Conservation (phyloP, 1,140 invertebrate species). For the Drosophila melanogaster region DNA sequence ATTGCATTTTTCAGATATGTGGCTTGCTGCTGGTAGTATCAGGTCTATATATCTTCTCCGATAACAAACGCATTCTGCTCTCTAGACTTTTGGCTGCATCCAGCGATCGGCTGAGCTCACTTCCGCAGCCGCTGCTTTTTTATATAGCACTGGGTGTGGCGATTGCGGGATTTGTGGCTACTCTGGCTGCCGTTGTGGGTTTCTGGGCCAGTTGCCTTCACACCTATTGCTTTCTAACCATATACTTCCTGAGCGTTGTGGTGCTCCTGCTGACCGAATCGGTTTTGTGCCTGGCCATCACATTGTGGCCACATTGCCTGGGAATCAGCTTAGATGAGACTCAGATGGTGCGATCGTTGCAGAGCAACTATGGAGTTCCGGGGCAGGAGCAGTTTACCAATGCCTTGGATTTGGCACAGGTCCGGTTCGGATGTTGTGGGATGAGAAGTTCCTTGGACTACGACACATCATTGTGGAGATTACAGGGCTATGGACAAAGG, state of each 20-base stretch:
- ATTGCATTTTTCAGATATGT: constrained; percentile 86
- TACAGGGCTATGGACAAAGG: constrained; percentile 89
- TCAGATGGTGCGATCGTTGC: constrained; percentile 89
- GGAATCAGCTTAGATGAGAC: constrained; percentile 89
- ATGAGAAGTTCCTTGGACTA: constrained; percentile 92
- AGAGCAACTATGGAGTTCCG: constrained; percentile 90
- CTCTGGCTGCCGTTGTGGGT: constrained; percentile 88
- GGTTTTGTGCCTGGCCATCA: constrained; percentile 89
- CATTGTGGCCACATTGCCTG: constrained; percentile 92
- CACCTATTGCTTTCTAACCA: constrained; percentile 89
- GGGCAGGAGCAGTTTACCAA: constrained; percentile 90
- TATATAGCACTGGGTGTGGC: constrained; percentile 89
- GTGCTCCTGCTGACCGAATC: constrained; percentile 90
- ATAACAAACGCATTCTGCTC: constrained; percentile 88
- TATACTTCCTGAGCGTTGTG: constrained; percentile 90
- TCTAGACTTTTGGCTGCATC: constrained; percentile 88
- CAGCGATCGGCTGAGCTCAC: constrained; percentile 85
- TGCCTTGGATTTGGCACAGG: constrained; percentile 91
- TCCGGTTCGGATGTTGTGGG: constrained; percentile 93
- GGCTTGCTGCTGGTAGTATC: constrained; percentile 89
- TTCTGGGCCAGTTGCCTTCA: constrained; percentile 91
- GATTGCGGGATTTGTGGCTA: constrained; percentile 88
- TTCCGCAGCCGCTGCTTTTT: constrained; percentile 89
- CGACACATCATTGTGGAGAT: constrained; percentile 91
- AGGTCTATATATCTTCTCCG: constrained; percentile 89